Evolutionary conservation across 2,888 invertebrate genomes (phyloP), one percentile per base, ranked within the genome.

Genomic region (Microctonus aethiopoides): DNA sequence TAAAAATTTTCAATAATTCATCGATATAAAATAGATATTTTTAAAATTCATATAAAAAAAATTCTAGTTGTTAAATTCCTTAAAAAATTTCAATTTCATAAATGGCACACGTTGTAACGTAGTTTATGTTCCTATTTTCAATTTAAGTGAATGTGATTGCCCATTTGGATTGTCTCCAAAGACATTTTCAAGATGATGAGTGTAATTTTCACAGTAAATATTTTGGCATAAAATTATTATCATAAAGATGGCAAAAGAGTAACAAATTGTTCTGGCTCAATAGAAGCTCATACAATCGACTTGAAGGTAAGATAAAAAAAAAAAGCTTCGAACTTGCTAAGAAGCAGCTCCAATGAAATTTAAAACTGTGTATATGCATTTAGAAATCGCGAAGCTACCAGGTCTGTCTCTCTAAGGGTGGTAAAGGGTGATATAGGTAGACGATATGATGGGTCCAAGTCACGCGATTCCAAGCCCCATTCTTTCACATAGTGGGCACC

Each of bases 401-500:
- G 82, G 83, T 83, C 83, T 83, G 83, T 81, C 81, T 70, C 61
- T 65, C 65, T 70, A 46, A 16, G 46, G 46, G 46, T 46, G 16
- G 46, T 5, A 46, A 46, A 46, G n/a, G n/a, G 39, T 39, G 16
- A n/a, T 7, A 7, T 81, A 29, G 16, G 46, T n/a, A 7, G 81
- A n/a, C n/a, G 74, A 74, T 81, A 81, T 83, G 84, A 86, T 84
- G 83, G 84, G 79, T 78, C 81, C 81, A 79, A 78, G 79, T 81
- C 86, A 86, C 86, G 86, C 86, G 83, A 86, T 84, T 82, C 78
- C 79, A 80, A 74, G 77, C 78, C 79, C 74, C 41, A 65, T 68
- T 63, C 59, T 34, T 39, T 63, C 29, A 52, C 59, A 46, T 34
- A 46, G 39, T 20, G 59, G 61, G 62, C 56, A 56, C 16, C 65